Percentiles rank a stretch among this genome's conserved stretches.
phyloP scores from a whole-genome alignment of 2,113 vertebrate species.

The Gasterosteus nipponicus region DNA sequence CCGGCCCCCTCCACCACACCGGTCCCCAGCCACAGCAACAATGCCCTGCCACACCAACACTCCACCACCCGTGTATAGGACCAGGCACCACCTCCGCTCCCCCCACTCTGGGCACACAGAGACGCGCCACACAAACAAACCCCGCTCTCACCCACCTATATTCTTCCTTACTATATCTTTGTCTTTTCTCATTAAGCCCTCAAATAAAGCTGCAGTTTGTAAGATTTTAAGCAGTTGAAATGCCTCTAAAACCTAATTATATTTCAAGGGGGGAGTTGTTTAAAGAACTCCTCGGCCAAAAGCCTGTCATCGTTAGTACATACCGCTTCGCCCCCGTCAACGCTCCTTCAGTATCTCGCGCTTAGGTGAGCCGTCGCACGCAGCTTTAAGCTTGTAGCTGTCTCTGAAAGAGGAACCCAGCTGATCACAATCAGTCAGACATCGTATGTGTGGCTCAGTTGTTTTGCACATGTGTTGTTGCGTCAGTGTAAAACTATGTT shows the following conservation, averaged over 20 bases:
- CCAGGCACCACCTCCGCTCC: conserved; percentile 69
- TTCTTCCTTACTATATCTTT: conserved; percentile 49
- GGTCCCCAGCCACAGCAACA: conserved; percentile 95
- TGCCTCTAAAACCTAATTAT: conserved; percentile 65
- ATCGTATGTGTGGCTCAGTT: conserved; percentile 61
- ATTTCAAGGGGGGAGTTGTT: conserved; percentile 50
- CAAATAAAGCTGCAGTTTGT: conserved; percentile 79
- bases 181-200: conserved; percentile 73
- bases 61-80: conserved; percentile 86
- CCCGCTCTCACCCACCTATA: conserved; percentile 44
- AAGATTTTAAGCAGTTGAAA: conserved; percentile 68
- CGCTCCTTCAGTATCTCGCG: conserved; percentile 40
- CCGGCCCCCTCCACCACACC: conserved; percentile 93
- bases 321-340: conserved; percentile 40
- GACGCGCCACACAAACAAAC: conserved; percentile 64
- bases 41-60: conserved; percentile 92
- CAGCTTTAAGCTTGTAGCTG: conserved; percentile 63
- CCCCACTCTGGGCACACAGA: conserved; percentile 62
- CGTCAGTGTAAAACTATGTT: conserved; percentile 68
- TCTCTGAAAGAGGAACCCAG: conserved; percentile 34
- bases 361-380: conserved; percentile 39
- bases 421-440: conserved; percentile 53
- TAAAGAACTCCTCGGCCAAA: conserved; percentile 50
- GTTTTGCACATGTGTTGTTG: conserved; percentile 62
- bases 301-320: conserved; percentile 46